Evolutionary conservation across 30 jellyfish, hydroid and myxozoan genomes (phyloP).

Genomic region (Aurelia aurita complex sp. Pacific): DNA sequence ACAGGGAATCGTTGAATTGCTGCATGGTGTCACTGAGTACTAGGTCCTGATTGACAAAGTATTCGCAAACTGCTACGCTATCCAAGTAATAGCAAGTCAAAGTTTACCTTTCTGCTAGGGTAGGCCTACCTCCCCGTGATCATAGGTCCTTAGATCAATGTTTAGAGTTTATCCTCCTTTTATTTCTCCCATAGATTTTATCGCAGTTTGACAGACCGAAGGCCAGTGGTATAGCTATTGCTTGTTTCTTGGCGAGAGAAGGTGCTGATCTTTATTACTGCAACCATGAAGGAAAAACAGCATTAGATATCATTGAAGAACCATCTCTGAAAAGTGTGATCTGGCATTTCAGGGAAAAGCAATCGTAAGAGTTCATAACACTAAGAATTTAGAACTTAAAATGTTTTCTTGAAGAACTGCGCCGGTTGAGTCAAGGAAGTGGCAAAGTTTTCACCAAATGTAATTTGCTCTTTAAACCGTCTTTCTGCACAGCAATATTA

Average conservation of each 20-base stretch:
- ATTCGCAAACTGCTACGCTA: no score
- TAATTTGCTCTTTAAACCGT: no score
- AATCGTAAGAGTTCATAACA: background rate
- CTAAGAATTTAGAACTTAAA: no score
- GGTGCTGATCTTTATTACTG: conserved; percentile 23
- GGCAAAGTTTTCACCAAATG: no score
- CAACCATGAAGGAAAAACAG: conserved; percentile 24
- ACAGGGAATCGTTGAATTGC: no score
- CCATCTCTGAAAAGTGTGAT: conserved; percentile 7
- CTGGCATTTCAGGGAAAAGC: conserved; percentile 27
- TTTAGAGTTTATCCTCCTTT: background rate
- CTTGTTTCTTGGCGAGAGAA: conserved; percentile 32
- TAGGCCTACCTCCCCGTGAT: background rate
- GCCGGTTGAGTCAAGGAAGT: no score
- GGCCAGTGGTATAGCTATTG: conserved; percentile 50
- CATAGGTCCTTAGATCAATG: background rate
- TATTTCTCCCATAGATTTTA: conserved; percentile 14
- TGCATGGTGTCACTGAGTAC: no score
- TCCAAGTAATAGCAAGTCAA: no score
- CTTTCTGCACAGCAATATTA: no score
- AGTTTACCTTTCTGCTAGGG: background rate
- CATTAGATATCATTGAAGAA: conserved; percentile 10
- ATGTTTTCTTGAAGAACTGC: no score
- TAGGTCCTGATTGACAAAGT: no score
- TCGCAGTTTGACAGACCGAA: conserved; percentile 40